Evolutionary conservation across 2,888 invertebrate species (phyloP).

Genomic region (Coelopa pilipes): DNA sequence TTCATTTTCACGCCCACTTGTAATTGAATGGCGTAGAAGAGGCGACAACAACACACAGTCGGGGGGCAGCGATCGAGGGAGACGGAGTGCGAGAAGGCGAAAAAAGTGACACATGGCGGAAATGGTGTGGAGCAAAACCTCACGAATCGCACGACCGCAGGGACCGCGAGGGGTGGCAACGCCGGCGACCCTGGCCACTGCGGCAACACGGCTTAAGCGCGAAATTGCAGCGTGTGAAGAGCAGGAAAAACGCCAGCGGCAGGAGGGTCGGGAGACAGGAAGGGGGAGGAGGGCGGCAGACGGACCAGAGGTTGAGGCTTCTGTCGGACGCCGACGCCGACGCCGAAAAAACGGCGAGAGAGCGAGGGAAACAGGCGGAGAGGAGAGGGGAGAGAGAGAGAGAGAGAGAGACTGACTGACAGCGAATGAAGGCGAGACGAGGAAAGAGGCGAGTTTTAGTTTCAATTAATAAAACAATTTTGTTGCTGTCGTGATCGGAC

Average conservation of each 20-base stretch:
- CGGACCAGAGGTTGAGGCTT: too few species aligned
- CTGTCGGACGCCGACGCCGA: too few species aligned
- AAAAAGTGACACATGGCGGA: neutral
- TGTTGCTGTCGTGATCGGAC: neutral
- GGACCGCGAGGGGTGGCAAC: neutral
- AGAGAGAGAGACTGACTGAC: neutral
- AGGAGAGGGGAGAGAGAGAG: neutral
- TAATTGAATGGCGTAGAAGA: conserved; percentile 2
- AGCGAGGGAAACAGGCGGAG: neutral
- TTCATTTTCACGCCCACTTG: conserved; percentile 14
- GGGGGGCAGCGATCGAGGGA: neutral
- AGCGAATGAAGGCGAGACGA: neutral
- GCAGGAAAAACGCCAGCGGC: neutral
- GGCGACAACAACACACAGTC: neutral
- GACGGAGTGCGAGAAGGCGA: neutral
- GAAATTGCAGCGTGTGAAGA: conserved; percentile 16
- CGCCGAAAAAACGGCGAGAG: neutral
- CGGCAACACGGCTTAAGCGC: neutral
- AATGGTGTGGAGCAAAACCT: conserved; percentile 20
- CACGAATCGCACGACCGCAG: neutral
- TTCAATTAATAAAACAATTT: conserved; percentile 16
- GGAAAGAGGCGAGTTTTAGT: neutral
- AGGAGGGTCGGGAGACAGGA: too few species aligned
- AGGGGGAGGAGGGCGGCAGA: too few species aligned
- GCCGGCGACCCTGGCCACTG: neutral